Conservation (phyloP, 2,113 vertebrate genomes). For the Antechinus flavipes region DNA sequence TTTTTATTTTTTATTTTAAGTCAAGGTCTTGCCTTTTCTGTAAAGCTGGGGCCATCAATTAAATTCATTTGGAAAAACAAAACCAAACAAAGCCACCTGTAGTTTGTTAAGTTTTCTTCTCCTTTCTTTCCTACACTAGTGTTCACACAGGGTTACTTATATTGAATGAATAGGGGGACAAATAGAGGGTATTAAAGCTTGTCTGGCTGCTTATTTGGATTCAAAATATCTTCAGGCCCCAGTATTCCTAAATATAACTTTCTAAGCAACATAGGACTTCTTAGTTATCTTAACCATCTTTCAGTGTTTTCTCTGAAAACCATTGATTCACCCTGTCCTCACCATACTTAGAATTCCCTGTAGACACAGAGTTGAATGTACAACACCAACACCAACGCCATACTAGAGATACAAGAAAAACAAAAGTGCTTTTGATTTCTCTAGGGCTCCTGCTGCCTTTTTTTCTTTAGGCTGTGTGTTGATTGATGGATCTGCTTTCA, state of each 20-base stretch:
- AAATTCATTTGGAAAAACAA: slow-evolving; percentile 71
- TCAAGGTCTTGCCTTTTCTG: slow-evolving; percentile 48
- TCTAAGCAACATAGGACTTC: background rate
- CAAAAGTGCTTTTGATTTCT: background rate
- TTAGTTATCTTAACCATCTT: background rate
- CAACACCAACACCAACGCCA: background rate
- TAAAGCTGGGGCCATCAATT: slow-evolving; percentile 63
- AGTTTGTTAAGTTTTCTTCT: slow-evolving; percentile 59
- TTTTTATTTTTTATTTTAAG: slow-evolving; percentile 66
- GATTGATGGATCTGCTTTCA: background rate
- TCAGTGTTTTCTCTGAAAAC: background rate
- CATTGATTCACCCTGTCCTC: background rate
- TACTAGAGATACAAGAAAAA: background rate
- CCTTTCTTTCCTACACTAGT: background rate
- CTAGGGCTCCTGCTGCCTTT: background rate
- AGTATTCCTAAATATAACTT: background rate
- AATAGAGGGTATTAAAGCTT: background rate
- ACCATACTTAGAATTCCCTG: background rate
- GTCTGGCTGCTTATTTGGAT: background rate
- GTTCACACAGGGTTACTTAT: background rate
- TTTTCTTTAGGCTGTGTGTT: background rate
- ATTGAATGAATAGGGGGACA: background rate
- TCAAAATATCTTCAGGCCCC: background rate
- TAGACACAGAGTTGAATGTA: background rate
- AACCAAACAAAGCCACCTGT: background rate